These are phyloP conservation scores for Hirudo medicinalis DNA, from an alignment of 1,140 invertebrate genomes.

Conservation along the genomic window DNA sequence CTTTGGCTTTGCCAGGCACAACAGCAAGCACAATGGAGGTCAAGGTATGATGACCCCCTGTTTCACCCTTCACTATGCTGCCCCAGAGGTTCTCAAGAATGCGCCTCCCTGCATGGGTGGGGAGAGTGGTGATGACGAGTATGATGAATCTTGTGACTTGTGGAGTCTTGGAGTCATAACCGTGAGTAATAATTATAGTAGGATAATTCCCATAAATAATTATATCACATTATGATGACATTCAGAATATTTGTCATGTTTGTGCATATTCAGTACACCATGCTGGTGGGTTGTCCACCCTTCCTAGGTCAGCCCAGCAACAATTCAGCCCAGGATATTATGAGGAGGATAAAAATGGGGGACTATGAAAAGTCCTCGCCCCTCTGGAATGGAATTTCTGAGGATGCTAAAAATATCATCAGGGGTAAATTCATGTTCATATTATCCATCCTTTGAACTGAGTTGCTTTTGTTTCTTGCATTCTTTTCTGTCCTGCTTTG, in stretches of 20 bases:
- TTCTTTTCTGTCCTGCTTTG: no score
- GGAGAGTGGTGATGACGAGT: conserved; percentile 39
- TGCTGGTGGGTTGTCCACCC: conserved; percentile 69
- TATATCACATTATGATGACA: not conserved
- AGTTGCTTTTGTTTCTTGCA: no score
- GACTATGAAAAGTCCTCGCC: conserved; percentile 51
- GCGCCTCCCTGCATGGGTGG: conserved; percentile 30
- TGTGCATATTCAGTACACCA: conserved; percentile 54
- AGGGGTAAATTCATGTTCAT: conserved; percentile 43
- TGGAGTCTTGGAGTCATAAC: conserved; percentile 83
- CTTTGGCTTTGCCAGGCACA: conserved; percentile 79
- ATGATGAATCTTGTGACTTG: conserved; percentile 76
- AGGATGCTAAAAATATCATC: conserved; percentile 60
- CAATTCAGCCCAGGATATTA: conserved; percentile 56
- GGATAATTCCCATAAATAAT: not conserved
- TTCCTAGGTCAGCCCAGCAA: conserved; percentile 52
- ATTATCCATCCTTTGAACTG: no score
- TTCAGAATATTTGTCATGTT: conserved; percentile 23
- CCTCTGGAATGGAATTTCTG: conserved; percentile 59
- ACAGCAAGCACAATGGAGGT: conserved; percentile 37
- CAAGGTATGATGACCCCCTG: conserved; percentile 62
- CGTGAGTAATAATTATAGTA: conserved; percentile 40
- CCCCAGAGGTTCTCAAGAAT: conserved; percentile 66
- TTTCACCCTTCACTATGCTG: conserved; percentile 77
- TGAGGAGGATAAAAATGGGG: conserved; percentile 62